Base-by-base conservation (phyloP, 2,888 invertebrate genomes). In the Troides oblongomaculatus region DNA sequence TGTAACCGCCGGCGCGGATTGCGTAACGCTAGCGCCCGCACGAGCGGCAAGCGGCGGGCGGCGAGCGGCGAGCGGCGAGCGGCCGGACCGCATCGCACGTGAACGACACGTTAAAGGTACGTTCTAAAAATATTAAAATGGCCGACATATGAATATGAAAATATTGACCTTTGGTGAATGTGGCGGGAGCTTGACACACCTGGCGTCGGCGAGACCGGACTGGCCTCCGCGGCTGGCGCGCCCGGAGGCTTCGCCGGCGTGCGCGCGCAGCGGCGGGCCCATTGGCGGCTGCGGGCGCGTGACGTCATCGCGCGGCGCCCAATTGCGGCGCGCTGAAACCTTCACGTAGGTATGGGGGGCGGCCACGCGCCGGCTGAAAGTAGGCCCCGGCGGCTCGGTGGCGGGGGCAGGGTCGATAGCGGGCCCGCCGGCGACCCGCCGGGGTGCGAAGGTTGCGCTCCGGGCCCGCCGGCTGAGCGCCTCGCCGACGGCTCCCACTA, bases 121-220 rank as follows among this genome's bases (percentile, higher is more conserved):
- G 39, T 10, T 39, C 8, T 39, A 8, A 10, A 39, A 10, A 10
- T 39, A 60, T 53, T 17, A 82, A 81, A 75, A 84, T 84, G 81
- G 81, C 78, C 75, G 79, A 66, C 73, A 72, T 69, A 70, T 17
- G 73, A 74, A 70, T 77, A 76, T 76, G 74, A 70, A 63, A 77
- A 72, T 74, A 89, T 85, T 86, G 80, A 92, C 91, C 91, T 91
- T 87, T 77, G 67, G 76, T 80, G 80, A 78, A 76, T 82, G 77
- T 77, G 85, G 81, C 83, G 84, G 81, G 85, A 83, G 88, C 89
- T 89, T 84, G 82, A 88, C 90, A 87, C 92, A 90, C 92, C 90
- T 89, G 90, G 84, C 84, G 81, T 80, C 86, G 84, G 87, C 88
- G 87, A 84, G 85, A 88, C 90, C 90, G 84, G 88, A 92, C 90